phyloP scores from a whole-genome alignment of 2,797 vertebrate genomes.

The Sphaeramia orbicularis region DNA sequence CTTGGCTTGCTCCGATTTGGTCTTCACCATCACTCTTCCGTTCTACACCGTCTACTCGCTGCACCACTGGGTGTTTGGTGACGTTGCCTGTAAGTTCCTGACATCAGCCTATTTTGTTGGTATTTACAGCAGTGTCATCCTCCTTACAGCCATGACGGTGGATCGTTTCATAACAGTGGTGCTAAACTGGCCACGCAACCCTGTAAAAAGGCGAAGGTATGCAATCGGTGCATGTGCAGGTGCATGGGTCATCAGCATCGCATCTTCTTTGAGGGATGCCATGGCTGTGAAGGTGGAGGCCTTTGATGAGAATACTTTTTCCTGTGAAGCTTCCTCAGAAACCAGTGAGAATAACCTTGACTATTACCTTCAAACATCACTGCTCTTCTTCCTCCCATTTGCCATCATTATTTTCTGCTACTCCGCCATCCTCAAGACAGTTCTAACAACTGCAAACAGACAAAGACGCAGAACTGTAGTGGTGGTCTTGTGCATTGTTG shows the following conservation, averaged over 20 bases:
- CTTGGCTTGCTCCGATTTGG: conserved; percentile 75
- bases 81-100: conserved; percentile 70
- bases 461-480: conserved; percentile 63
- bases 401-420: conserved; percentile 78
- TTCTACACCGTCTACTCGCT: conserved; percentile 70
- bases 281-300: conserved; percentile 4
- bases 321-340: conserved; percentile 17
- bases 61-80: conserved; percentile 77
- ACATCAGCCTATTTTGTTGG: conserved; percentile 58
- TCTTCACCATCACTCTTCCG: conserved; percentile 78
- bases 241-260: conserved; percentile 75
- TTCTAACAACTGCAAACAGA: conserved; percentile 55
- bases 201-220: conserved; percentile 40
- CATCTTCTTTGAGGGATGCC: conserved; percentile 56
- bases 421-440: conserved; percentile 69
- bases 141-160: conserved; percentile 80
- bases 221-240: conserved; percentile 46
- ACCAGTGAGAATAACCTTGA: fast-evolving
- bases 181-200: conserved; percentile 32
- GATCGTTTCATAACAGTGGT: conserved; percentile 79
- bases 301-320: fast-evolving
- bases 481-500: conserved; percentile 72
- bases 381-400: conserved; percentile 80
- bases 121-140: conserved; percentile 75
- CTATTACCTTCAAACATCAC: conserved; percentile 67